phyloP scores from a whole-genome alignment of 2,888 invertebrate genomes.

The Phymatocera aterrima region DNA sequence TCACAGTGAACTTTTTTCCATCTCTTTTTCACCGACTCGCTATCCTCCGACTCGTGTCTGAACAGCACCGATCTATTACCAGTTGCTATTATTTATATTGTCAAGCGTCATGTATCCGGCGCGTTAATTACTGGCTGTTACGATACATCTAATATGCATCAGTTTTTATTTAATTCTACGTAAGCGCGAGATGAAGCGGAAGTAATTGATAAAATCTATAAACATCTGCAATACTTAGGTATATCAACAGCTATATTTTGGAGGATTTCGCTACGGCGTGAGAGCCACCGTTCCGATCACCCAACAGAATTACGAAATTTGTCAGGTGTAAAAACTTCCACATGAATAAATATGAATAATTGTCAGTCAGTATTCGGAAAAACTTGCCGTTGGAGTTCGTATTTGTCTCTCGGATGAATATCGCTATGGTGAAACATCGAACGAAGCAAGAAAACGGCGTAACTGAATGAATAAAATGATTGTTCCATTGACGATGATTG shows the following conservation, averaged over 20 bases:
- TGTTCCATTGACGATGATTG: not conserved
- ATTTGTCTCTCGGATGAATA: not conserved
- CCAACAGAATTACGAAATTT: conserved; percentile 17
- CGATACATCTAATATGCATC: not conserved
- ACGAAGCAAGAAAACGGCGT: not conserved
- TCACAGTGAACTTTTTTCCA: not conserved
- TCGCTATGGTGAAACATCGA: conserved; percentile 1
- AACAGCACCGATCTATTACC: not conserved
- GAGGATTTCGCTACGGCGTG: not conserved
- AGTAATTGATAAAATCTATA: not conserved
- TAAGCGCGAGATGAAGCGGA: not conserved
- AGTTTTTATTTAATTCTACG: not conserved
- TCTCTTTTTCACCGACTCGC: not conserved
- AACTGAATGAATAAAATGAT: not conserved
- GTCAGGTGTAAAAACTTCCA: conserved; percentile 41
- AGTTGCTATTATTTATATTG: conserved; percentile 5
- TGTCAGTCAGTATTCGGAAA: not conserved
- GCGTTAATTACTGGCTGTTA: not conserved
- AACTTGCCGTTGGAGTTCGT: not conserved
- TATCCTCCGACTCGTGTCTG: not conserved
- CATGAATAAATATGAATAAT: conserved; percentile 28
- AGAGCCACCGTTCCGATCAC: not conserved
- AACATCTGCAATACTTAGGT: not conserved
- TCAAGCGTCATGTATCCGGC: not conserved
- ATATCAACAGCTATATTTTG: not conserved